These are phyloP conservation scores for Dendroctonus ponderosae DNA, from an alignment of 1,140 invertebrate genomes.

Conservation along the genomic window DNA sequence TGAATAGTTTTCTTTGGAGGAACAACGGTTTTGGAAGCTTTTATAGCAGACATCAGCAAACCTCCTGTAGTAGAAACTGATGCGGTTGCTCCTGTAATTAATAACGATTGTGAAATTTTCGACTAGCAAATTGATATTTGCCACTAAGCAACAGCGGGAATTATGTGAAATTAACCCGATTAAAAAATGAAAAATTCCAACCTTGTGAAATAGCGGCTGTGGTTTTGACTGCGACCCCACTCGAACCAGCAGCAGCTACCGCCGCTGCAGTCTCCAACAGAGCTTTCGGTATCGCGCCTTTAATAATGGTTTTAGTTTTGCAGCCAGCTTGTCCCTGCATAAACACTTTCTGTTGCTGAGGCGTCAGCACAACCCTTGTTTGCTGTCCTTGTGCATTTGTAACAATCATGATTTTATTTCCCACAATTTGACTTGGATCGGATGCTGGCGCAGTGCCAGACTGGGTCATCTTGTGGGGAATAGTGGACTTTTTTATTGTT, in stretches of 20 bases:
- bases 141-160: no score
- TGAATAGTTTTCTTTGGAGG: slow-evolving; percentile 5
- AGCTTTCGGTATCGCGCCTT: slow-evolving; percentile 36
- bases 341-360: slow-evolving; percentile 59
- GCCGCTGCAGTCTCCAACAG: slow-evolving; percentile 33
- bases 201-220: slow-evolving; percentile 2
- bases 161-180: no score
- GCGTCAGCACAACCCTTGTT: slow-evolving; percentile 56
- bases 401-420: slow-evolving; percentile 60
- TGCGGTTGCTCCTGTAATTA: neutral
- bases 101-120: no score
- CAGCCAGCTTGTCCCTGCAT: slow-evolving; percentile 27
- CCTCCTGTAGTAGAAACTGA: neutral
- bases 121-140: no score
- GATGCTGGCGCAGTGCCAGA: slow-evolving; percentile 35
- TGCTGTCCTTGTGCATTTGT: slow-evolving; percentile 60
- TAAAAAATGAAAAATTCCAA: neutral
- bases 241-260: slow-evolving; percentile 48
- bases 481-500: slow-evolving; percentile 50
- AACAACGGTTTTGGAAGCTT: slow-evolving; percentile 10
- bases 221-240: slow-evolving; percentile 20
- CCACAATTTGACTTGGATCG: slow-evolving; percentile 37
- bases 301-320: slow-evolving; percentile 50
- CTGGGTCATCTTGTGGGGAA: slow-evolving; percentile 5
- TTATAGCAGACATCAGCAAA: slow-evolving; percentile 21